Evolutionary conservation across 2,888 invertebrate species (phyloP).

Genomic region (Lomographa bimaculata): DNA sequence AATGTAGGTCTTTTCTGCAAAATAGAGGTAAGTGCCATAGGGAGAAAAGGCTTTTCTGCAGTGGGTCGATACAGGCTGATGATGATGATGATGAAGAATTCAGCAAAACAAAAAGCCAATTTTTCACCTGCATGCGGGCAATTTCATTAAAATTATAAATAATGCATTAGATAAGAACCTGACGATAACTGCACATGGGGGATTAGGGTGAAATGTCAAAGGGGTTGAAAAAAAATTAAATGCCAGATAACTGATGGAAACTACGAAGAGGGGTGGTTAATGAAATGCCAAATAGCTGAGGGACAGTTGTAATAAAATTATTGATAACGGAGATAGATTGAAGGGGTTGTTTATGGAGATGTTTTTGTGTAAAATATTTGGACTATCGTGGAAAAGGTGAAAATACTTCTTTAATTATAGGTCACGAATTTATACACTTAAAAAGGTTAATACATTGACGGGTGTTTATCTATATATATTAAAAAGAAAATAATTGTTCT

Average conservation of each 20-base stretch:
- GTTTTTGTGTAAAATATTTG: slow-evolving; percentile 2
- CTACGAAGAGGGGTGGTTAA: slow-evolving; percentile 25
- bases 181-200: slow-evolving; percentile 28
- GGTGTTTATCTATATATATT: no score
- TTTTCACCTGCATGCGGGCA: no score
- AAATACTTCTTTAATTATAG: background rate
- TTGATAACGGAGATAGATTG: background rate
- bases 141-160: no score
- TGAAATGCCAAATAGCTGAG: slow-evolving; percentile 15
- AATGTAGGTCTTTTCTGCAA: no score
- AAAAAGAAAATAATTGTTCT: no score
- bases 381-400: background rate
- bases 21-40: no score
- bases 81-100: no score
- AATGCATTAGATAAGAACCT: slow-evolving; percentile 10
- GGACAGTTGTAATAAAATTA: slow-evolving; percentile 3
- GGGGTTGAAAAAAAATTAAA: slow-evolving; percentile 23
- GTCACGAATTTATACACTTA: no score
- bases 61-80: no score
- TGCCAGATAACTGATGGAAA: slow-evolving; percentile 25
- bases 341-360: background rate
- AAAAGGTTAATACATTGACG: no score
- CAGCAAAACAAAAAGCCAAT: no score
- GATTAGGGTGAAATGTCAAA: slow-evolving; percentile 29
- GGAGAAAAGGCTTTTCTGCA: no score